Evolutionary conservation across 2,888 invertebrate species (phyloP).

Genomic region (Lysandra bellargus): DNA sequence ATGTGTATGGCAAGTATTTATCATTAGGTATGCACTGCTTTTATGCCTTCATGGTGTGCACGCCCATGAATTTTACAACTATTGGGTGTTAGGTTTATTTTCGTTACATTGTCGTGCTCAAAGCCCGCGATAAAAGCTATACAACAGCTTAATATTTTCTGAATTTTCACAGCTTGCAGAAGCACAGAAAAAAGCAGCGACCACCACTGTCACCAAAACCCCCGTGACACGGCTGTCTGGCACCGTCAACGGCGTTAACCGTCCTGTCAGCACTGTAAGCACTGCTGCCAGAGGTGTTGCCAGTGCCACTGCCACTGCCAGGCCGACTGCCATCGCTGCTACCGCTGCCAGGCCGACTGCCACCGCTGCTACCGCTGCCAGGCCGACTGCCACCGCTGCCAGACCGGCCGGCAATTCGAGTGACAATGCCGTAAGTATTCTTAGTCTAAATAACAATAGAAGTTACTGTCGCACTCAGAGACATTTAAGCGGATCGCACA

Average conservation of each 20-base stretch:
- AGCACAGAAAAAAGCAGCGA: neutral
- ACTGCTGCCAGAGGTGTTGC: slow-evolving; percentile 31
- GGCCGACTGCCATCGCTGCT: neutral
- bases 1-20: too few species aligned
- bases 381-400: slow-evolving; percentile 31
- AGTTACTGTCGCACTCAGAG: neutral
- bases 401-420: slow-evolving; percentile 40
- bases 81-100: too few species aligned
- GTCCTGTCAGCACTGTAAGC: slow-evolving; percentile 16
- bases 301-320: neutral
- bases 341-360: slow-evolving; percentile 41
- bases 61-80: too few species aligned
- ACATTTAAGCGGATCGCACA: too few species aligned
- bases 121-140: too few species aligned
- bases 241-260: slow-evolving; percentile 34
- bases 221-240: neutral
- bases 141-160: too few species aligned
- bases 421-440: slow-evolving; percentile 54
- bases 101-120: too few species aligned
- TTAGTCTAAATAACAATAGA: neutral
- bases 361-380: slow-evolving; percentile 40
- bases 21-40: too few species aligned
- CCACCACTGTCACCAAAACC: neutral
- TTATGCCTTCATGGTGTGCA: too few species aligned
- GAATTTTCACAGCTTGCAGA: slow-evolving; percentile 7